Conservation (phyloP, 2,113 vertebrate genomes). For the Cyphomyrus discorhynchus region DNA sequence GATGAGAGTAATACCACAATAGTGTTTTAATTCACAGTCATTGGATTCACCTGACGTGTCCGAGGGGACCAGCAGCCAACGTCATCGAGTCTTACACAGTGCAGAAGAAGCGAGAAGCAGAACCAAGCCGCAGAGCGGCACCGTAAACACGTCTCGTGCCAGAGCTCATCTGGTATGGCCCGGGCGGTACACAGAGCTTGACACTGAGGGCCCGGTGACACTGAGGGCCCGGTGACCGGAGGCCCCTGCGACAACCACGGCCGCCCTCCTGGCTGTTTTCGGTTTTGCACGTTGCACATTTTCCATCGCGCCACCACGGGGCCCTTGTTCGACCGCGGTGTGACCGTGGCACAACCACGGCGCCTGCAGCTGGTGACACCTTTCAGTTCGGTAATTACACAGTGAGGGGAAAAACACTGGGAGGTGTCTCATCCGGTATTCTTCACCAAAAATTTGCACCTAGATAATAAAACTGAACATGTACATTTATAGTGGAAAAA, state of each 20-base stretch:
- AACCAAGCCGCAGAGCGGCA: not conserved
- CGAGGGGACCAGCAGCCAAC: conserved; percentile 31
- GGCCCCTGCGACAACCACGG: not conserved
- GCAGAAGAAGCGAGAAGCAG: conserved; percentile 21
- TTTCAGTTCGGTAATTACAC: not conserved
- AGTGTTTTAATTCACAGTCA: conserved; percentile 42
- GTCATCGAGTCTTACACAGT: conserved; percentile 31
- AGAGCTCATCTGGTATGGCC: not conserved
- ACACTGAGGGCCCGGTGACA: not conserved
- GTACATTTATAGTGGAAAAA: not conserved
- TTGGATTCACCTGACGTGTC: conserved; percentile 38
- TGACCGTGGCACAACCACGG: not conserved
- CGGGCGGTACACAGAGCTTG: not conserved
- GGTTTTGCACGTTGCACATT: conserved; percentile 18
- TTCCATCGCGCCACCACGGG: conserved; percentile 33
- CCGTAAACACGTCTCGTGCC: conserved; percentile 10
- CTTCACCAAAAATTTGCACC: not conserved
- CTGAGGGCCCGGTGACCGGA: not conserved
- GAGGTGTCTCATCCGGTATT: not conserved
- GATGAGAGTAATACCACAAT: conserved; percentile 26
- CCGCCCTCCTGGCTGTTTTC: not conserved
- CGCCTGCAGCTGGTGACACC: not conserved
- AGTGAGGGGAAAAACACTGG: not conserved
- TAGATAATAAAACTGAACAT: not conserved
- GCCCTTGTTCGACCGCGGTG: conserved; percentile 27